phyloP scores from a whole-genome alignment of 2,113 vertebrate genomes.

The Apodemus speciosus region DNA sequence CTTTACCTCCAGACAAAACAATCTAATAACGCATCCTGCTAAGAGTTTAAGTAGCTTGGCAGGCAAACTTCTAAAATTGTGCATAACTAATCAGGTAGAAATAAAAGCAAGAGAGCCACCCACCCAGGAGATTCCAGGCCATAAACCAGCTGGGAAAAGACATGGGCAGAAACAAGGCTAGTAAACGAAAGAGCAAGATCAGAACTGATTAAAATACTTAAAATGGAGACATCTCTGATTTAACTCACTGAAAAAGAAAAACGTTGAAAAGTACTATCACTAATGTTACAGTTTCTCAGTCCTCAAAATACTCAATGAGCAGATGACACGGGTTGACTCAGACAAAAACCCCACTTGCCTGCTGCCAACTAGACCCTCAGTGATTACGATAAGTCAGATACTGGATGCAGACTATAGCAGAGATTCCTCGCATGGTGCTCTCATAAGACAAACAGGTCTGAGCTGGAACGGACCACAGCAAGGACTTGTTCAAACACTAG shows the following conservation, averaged over 20 bases:
- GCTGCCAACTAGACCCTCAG: not conserved
- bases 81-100: not conserved
- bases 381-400: not conserved
- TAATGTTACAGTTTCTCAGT: not conserved
- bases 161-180: not conserved
- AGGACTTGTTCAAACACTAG: not conserved
- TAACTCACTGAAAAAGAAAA: not conserved
- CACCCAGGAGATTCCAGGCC: not conserved
- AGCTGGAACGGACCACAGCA: not conserved
- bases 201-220: not conserved
- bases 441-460: not conserved
- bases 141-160: not conserved
- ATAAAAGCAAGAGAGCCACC: conserved; percentile 11
- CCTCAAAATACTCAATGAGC: not conserved
- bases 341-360: not conserved
- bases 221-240: not conserved
- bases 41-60: not conserved
- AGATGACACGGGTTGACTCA: not conserved
- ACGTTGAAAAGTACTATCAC: not conserved
- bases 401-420: not conserved
- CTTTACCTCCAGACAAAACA: not conserved
- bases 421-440: not conserved
- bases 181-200: not conserved
- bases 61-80: not conserved
- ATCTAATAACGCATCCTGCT: not conserved